These are phyloP conservation scores for Phlogophora meticulosa DNA, from an alignment of 2,888 invertebrate species.

Conservation along the genomic window DNA sequence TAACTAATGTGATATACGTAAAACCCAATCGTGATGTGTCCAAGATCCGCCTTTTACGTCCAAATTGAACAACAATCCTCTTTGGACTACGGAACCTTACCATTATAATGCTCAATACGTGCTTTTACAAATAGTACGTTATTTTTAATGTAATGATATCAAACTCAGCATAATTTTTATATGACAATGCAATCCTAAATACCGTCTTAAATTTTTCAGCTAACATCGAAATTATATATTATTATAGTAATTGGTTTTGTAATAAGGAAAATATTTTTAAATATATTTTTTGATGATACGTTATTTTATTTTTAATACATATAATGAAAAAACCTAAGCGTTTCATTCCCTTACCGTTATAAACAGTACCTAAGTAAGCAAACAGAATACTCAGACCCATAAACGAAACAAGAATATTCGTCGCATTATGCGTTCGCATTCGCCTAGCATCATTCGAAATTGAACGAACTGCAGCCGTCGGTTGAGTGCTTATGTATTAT, in stretches of 20 bases:
- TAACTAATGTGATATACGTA: conserved; percentile 35
- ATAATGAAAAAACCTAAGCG: conserved; percentile 11
- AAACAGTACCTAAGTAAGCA: too few species aligned
- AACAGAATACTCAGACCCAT: too few species aligned
- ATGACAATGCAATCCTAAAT: conserved; percentile 58
- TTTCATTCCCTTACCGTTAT: conserved; percentile 1
- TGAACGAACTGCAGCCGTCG: too few species aligned
- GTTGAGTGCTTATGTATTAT: too few species aligned
- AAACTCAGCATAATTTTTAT: conserved; percentile 53
- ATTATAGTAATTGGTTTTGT: conserved; percentile 70
- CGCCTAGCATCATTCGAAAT: too few species aligned
- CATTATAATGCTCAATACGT: conserved; percentile 60
- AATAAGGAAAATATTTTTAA: conserved; percentile 68
- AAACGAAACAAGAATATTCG: too few species aligned
- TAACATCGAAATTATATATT: conserved; percentile 65
- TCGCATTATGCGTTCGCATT: too few species aligned
- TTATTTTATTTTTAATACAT: conserved; percentile 70
- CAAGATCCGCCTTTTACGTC: conserved; percentile 32
- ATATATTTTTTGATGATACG: conserved; percentile 80
- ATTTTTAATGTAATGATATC: conserved; percentile 46
- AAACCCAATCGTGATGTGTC: conserved; percentile 10
- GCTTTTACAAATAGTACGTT: conserved; percentile 49
- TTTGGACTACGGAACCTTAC: conserved; percentile 40
- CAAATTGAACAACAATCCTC: conserved; percentile 11
- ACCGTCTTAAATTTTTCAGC: conserved; percentile 33